A percentile compares a stretch with the other conserved stretches of the same genome.
Evolutionary conservation across 2,888 invertebrate species (phyloP).

Genomic region (Synergus itoensis): DNA sequence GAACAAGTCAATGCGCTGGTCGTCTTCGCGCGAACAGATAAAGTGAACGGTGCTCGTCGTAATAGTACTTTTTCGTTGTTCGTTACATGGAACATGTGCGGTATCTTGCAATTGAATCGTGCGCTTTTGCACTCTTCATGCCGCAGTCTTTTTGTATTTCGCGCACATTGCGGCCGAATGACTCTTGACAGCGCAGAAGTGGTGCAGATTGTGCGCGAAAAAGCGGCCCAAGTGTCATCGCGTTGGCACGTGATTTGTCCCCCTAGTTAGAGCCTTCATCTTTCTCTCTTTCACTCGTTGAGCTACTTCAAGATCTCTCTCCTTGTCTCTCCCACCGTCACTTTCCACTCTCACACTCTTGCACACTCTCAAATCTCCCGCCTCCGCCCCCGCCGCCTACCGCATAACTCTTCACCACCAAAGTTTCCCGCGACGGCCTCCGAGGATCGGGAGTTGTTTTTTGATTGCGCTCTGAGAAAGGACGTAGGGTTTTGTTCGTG

Average conservation of each 20-base stretch:
- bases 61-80: conserved; percentile 17
- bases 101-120: conserved; percentile 7
- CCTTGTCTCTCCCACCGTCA: background rate
- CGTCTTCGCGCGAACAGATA: conserved; percentile 41
- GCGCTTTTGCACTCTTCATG: background rate
- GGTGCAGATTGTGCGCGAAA: conserved; percentile 30
- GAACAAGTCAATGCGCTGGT: conserved; percentile 24
- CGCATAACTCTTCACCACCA: conserved; percentile 35
- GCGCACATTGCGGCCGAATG: background rate
- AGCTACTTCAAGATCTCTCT: background rate
- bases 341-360: background rate
- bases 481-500: conserved; percentile 30
- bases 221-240: conserved; percentile 21
- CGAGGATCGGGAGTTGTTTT: conserved; percentile 37
- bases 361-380: background rate
- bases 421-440: conserved; percentile 35
- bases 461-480: conserved; percentile 36
- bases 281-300: conserved; percentile 1
- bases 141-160: background rate
- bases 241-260: conserved; percentile 27
- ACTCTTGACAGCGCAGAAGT: background rate
- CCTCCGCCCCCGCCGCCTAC: conserved; percentile 3
- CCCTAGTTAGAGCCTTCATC: background rate
- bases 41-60: conserved; percentile 35
- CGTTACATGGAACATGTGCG: conserved; percentile 23